These are phyloP conservation scores for Creontiades dilutus DNA, from an alignment of 2,888 invertebrate species.

Conservation along the genomic window DNA sequence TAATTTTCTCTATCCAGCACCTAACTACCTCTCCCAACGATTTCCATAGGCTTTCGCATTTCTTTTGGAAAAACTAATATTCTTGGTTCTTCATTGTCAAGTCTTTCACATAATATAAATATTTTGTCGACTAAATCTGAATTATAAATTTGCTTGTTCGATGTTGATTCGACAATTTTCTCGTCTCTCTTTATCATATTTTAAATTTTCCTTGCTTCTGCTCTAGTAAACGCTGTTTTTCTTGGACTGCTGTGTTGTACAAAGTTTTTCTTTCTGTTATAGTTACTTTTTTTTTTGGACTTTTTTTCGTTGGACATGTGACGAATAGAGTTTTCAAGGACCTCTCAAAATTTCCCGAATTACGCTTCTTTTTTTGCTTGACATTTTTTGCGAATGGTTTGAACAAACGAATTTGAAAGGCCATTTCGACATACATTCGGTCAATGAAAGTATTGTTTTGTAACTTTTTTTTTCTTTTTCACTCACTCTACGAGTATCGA, in stretches of 20 bases:
- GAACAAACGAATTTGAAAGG: neutral
- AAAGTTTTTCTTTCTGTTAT: neutral
- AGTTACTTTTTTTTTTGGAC: neutral
- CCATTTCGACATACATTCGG: neutral
- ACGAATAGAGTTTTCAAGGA: constrained; percentile 78
- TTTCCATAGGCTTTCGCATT: too few relatives aligned
- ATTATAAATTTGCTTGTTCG: neutral
- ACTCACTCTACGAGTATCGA: constrained; percentile 34
- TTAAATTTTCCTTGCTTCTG: constrained; percentile 28
- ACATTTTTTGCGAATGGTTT: constrained; percentile 17
- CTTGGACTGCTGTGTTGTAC: constrained; percentile 47
- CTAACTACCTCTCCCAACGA: too few relatives aligned
- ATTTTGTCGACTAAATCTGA: too few relatives aligned
- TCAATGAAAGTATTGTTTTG: neutral
- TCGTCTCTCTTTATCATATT: neutral
- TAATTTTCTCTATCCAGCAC: too few relatives aligned
- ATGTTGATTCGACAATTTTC: neutral
- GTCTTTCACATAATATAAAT: too few relatives aligned
- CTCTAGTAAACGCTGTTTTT: constrained; percentile 10
- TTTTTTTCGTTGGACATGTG: neutral
- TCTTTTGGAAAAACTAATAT: too few relatives aligned
- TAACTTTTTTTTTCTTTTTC: constrained; percentile 62
- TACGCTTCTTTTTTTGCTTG: constrained; percentile 53
- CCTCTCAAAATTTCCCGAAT: constrained; percentile 79
- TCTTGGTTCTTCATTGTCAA: too few relatives aligned